Evolutionary conservation across 2,888 invertebrate genomes (phyloP).

Genomic region (Micropterix aruncella): DNA sequence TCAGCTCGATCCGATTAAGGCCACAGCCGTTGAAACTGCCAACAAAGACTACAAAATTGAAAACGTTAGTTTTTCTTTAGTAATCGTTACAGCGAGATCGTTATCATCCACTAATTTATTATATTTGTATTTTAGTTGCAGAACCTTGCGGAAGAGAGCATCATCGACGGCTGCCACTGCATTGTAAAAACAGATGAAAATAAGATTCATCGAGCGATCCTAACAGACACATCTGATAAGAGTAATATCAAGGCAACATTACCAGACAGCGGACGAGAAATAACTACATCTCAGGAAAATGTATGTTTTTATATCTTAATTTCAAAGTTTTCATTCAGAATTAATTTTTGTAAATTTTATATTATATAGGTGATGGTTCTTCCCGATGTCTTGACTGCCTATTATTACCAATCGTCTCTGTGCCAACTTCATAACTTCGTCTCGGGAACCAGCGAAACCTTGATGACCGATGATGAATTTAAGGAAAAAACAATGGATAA

Average conservation of each 20-base stretch:
- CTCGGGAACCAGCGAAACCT: constrained; percentile 22
- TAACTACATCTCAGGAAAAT: constrained; percentile 24
- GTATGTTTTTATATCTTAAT: no score
- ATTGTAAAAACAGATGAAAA: constrained; percentile 23
- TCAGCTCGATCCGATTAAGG: constrained; percentile 30
- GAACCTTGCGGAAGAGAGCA: constrained; percentile 20
- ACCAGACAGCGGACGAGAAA: constrained; percentile 28
- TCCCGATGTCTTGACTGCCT: constrained; percentile 35
- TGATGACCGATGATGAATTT: constrained; percentile 32
- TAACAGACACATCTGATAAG: constrained; percentile 22
- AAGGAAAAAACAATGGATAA: constrained; percentile 29
- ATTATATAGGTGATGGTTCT: constrained; percentile 33
- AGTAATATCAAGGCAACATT: constrained; percentile 21
- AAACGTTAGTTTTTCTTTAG: constrained; percentile 18
- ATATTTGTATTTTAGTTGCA: constrained; percentile 27
- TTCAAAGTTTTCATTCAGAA: no score
- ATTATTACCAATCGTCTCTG: constrained; percentile 33
- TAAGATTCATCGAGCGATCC: constrained; percentile 28
- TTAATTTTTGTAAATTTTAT: constrained; percentile 2
- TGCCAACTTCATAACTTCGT: constrained; percentile 35
- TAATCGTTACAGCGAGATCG: background rate
- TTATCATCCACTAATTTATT: no score
- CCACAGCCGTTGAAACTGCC: constrained; percentile 24
- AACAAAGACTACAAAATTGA: constrained; percentile 22
- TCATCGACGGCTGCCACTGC: constrained; percentile 28